Base-by-base conservation (phyloP, 2,888 invertebrate genomes). In the Sympetrum striolatum region DNA sequence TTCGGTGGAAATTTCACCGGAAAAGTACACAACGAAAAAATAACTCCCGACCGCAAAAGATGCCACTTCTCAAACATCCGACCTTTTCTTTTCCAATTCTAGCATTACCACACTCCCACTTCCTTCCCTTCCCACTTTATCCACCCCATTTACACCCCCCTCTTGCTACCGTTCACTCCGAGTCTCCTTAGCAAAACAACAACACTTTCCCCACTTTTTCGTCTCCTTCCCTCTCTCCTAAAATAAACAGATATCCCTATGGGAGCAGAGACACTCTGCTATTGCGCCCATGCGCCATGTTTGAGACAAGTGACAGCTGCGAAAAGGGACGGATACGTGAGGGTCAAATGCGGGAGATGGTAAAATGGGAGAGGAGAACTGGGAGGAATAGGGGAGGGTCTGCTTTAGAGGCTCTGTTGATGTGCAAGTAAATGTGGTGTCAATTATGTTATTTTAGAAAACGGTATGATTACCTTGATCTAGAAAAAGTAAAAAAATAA, bases 281-380 rank as follows among this genome's bases (percentile, higher is more conserved):
- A 86, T 60, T 86, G 86, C 86, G 86, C 86, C 86, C 64, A 60
- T 58, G 86, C 86, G 86, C 86, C 86, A 86, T 86, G 86, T 86
- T 86, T 64, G 86, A 86, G 86, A 86, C 86, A 64, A 86, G 86
- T 86, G 86, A 86, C 86, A 86, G 86, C 86, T 86, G 86, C 86
- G 64, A 86, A 86, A 86, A 86, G 86, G 64, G 86, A 60, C 58
- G 60, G 86, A 86, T 86, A 86, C 86, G 86, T 64, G 60, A 31
- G 48, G 53, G 53, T 39, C 53, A 39, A 82, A 82, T 31, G 37
- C 31, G 81, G 81, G 31, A 31, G 25, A 44, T 44, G 44, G 44
- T 44, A 12, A n/a, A 25, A 48, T 25, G 58, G 25, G 58, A 35
- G 82, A 31, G n/a, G 35, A 18, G 15, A 14, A 48, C 0, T 15